phyloP scores from a whole-genome alignment of 2,888 invertebrate genomes.

The Tetramorium bicarinatum region DNA sequence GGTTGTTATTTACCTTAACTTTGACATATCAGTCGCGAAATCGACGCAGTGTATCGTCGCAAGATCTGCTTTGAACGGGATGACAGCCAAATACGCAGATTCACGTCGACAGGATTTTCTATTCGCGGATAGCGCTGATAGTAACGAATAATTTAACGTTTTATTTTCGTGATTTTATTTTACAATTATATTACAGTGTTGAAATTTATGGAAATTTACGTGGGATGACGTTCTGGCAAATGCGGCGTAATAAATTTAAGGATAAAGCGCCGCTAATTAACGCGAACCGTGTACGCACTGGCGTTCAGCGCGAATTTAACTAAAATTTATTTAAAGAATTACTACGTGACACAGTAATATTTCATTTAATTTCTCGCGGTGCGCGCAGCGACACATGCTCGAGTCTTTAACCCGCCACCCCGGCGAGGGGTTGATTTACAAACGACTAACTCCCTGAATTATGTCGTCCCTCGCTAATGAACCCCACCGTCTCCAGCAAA shows the following conservation, averaged over 20 bases:
- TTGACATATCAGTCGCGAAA: constrained; percentile 19
- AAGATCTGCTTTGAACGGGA: background rate
- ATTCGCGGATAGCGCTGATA: background rate
- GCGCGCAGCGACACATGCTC: constrained; percentile 8
- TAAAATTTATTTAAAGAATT: constrained; percentile 20
- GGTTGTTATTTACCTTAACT: constrained; percentile 19
- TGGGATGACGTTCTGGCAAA: constrained; percentile 2
- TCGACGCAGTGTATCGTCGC: background rate
- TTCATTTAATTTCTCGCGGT: constrained; percentile 34
- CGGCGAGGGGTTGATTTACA: constrained; percentile 61
- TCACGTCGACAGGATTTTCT: background rate
- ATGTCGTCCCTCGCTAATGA: constrained; percentile 67
- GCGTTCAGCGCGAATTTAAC: constrained; percentile 23
- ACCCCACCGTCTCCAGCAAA: constrained; percentile 46
- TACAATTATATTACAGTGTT: background rate
- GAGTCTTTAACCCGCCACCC: constrained; percentile 27
- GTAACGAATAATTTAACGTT: background rate
- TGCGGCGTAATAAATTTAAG: constrained; percentile 24
- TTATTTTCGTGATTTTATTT: background rate
- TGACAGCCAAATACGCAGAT: background rate
- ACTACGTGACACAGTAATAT: constrained; percentile 16
- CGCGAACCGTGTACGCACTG: background rate
- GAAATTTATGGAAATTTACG: constrained; percentile 28
- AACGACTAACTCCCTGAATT: constrained; percentile 68
- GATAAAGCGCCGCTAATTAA: constrained; percentile 21